Percentiles rank a stretch among this genome's conserved stretches.
Conservation (phyloP, 2,888 invertebrate species). For the Pocota personata region DNA sequence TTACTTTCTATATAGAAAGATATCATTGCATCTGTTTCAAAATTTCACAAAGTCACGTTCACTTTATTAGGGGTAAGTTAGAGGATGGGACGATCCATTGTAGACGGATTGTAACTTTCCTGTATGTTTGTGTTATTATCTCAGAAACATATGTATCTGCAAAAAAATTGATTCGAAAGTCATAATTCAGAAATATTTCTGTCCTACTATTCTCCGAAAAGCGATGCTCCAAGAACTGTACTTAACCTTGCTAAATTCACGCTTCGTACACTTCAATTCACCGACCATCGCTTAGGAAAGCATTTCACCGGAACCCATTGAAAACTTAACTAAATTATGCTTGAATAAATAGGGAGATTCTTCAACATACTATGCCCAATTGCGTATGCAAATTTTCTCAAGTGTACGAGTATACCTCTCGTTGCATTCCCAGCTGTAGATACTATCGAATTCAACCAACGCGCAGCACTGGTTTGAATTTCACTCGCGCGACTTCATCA, state of each 20-base stretch:
- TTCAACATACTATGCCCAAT: constrained; percentile 1
- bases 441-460: neutral
- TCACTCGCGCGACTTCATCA: constrained; percentile 46
- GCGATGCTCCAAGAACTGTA: neutral
- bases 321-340: neutral
- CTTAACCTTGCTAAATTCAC: neutral
- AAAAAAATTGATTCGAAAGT: no score
- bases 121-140: no score
- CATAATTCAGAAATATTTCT: no score
- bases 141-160: no score
- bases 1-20: no score
- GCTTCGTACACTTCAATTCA: neutral
- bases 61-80: no score
- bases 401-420: neutral
- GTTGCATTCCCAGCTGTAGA: neutral
- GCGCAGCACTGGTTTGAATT: neutral
- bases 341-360: neutral
- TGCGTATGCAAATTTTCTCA: constrained; percentile 11
- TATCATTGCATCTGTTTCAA: no score
- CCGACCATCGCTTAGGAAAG: neutral
- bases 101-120: no score
- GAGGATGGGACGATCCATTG: no score
- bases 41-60: no score
- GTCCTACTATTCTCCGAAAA: no score
- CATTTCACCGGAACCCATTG: neutral